Base-by-base conservation (phyloP, 1,140 invertebrate species). In the Drosophila oshimai region DNA sequence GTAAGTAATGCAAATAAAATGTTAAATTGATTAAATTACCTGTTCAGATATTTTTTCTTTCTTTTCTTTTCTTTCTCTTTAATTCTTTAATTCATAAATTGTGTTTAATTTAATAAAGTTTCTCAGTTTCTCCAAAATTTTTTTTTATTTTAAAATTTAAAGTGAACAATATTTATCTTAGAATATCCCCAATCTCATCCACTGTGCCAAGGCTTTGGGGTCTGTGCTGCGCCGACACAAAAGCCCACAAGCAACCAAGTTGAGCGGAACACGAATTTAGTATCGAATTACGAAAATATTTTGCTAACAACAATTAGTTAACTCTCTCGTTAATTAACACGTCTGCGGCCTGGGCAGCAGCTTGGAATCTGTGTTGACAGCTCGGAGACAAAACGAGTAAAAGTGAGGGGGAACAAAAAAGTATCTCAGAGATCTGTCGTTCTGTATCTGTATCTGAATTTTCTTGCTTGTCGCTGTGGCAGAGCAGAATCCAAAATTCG, bases 261-360 rank as follows among this genome's bases (percentile, higher is more conserved):
- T 86, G 80, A 84, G 80, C 75, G 81, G 77, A 88, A 78, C 84
- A 90, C 89, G 88, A 90, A 90, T 90, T 90, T 90, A 84, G 88
- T 88, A 90, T 90, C 88, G 75, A 86, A 90, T 90, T 90, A 90
- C 88, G 76, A 89, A 90, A 90, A 86, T 90, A 90, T 90, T 90
- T 89, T 90, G 87, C 88, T 89, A 89, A 90, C 83, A 90, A 88
- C 88, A 90, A 90, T 90, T 90, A 90, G 88, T 90, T 90, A 90
- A 90, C 80, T 86, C 80, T 84, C 83, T 88, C 83, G 88, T 90
- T 90, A 90, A 90, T 90, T 90, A 90, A 90, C 89, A 90, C 83
- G 88, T 90, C 89, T 77, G 89, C 62, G 81, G 77, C 64, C 71
- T 44, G 76, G 74, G 60, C 76, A 77, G 68, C 73, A 71, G 73